Conservation (phyloP, 1,140 invertebrate species). For the Drosophila dunni region DNA sequence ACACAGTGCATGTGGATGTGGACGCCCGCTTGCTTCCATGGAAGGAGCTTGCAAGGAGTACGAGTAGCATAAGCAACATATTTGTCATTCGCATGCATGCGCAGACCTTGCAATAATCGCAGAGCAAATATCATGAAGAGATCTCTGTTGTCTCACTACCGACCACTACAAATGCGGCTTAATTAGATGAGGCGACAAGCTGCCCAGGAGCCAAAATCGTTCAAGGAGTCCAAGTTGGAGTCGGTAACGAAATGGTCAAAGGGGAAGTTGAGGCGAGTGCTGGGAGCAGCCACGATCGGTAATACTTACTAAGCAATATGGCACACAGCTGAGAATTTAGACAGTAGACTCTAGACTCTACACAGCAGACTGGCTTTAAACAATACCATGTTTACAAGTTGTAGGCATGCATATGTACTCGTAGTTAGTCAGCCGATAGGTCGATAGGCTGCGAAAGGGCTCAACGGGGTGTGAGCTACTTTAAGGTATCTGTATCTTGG, state of each 20-base stretch:
- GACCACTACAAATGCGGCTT: conserved; percentile 73
- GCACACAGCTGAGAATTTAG: conserved; percentile 55
- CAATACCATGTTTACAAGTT: conserved; percentile 83
- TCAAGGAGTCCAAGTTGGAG: background rate
- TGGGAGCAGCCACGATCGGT: conserved; percentile 45
- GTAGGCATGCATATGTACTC: conserved; percentile 61
- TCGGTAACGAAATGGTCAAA: background rate
- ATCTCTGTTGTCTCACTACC: conserved; percentile 70
- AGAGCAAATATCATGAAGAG: conserved; percentile 76
- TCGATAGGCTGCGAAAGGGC: too few relatives aligned
- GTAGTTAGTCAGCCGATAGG: conserved; percentile 11
- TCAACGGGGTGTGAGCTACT: conserved; percentile 21
- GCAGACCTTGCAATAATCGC: conserved; percentile 61
- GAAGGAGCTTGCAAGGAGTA: conserved; percentile 47
- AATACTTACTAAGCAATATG: conserved; percentile 43
- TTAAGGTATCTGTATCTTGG: conserved; percentile 31
- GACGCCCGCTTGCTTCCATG: conserved; percentile 53
- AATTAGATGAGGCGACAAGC: conserved; percentile 82
- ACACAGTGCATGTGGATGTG: background rate
- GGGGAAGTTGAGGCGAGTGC: background rate
- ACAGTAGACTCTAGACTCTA: background rate
- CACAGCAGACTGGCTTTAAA: conserved; percentile 31
- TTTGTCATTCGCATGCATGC: conserved; percentile 77
- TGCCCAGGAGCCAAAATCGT: conserved; percentile 5
- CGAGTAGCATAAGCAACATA: conserved; percentile 56